Base-by-base conservation (phyloP, 64 coral and sea anemone genomes). In the Stylophora pistillata region DNA sequence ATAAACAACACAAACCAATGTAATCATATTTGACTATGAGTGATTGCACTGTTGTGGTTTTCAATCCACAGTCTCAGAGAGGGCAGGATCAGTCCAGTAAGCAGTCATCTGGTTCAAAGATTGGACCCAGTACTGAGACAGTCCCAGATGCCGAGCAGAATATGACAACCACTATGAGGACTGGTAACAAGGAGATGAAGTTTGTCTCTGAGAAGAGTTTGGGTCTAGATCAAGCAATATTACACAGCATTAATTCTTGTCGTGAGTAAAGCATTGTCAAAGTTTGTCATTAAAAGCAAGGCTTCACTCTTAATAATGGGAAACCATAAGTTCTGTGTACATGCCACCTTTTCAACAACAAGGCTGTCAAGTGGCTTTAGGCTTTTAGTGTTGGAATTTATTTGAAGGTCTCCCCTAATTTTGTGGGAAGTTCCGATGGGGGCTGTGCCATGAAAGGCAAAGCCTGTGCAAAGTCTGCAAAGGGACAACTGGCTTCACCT, bases 201-300 rank as follows among this genome's bases (percentile, higher is more conserved):
- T 72, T 56, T 73, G 77, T 83, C 26, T 70, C 90, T 57, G 93
- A 95, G 72, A 95, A 99, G 73, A 91, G 81, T 65, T 76, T 98
- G 56, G 90, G 93, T 61, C 90, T 99, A 23, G 97, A 99, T 61
- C 94, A 99, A 88, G 93, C 97, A 29, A 93, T 99, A 25, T 79
- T 99, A 23, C 75, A 95, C 26, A 99, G 97, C 63, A 99, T 99
- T 52, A 88, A 87, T 34, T 91, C 87, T 37, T 99, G 97, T 82
- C 55, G 97, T 99, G 88, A 77, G 95, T 87, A 85, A 10, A 4
- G 10, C 21, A 55, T 13, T n/a, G 13, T 26, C 54, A 77, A 10
- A 77, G 21, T 77, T 77, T 1, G 47, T 6, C 52, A 77, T 20
- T 77, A 47, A 27, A 57, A 2, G 16, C 23, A 64, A 64, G 13